Percentiles rank a stretch among this genome's conserved stretches.
Conservation (phyloP, 2,797 vertebrate species). For the Epinephelus coioides region DNA sequence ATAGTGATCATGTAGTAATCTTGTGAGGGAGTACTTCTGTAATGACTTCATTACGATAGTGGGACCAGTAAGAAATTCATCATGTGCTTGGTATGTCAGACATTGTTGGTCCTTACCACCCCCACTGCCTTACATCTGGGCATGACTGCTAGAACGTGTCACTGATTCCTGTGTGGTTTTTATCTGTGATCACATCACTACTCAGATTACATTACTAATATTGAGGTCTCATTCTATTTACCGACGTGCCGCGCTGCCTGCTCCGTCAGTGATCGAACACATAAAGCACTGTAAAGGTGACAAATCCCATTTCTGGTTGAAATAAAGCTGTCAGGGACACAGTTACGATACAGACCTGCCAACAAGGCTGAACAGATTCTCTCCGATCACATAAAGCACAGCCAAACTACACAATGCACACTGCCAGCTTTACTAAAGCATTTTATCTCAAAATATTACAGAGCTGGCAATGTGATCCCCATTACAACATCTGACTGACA, state of each 20-base stretch:
- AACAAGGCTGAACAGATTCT: conserved; percentile 40
- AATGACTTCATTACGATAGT: conserved; percentile 40
- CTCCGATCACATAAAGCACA: conserved; percentile 26
- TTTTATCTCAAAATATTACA: conserved; percentile 71
- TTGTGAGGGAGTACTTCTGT: conserved; percentile 12
- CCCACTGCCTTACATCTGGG: conserved; percentile 43
- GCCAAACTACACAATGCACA: conserved; percentile 60
- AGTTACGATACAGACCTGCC: conserved; percentile 8
- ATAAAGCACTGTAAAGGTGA: conserved; percentile 1
- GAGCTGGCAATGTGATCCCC: conserved; percentile 47
- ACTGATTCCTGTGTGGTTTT: conserved; percentile 17
- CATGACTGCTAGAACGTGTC: conserved; percentile 34
- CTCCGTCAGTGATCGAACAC: conserved; percentile 1
- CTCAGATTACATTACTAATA: conserved; percentile 15
- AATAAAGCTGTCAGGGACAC: conserved; percentile 23
- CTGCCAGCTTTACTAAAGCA: conserved; percentile 54
- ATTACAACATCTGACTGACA: conserved; percentile 75
- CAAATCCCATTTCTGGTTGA: conserved; percentile 11
- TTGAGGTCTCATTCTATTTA: neutral
- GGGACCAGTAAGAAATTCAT: conserved; percentile 46
- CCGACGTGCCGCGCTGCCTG: neutral
- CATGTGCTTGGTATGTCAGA: conserved; percentile 62
- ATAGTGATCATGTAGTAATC: neutral
- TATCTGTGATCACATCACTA: conserved; percentile 37
- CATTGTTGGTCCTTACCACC: conserved; percentile 13